Evolutionary conservation across 2,113 vertebrate genomes (phyloP).

Genomic region (Talpa occidentalis): DNA sequence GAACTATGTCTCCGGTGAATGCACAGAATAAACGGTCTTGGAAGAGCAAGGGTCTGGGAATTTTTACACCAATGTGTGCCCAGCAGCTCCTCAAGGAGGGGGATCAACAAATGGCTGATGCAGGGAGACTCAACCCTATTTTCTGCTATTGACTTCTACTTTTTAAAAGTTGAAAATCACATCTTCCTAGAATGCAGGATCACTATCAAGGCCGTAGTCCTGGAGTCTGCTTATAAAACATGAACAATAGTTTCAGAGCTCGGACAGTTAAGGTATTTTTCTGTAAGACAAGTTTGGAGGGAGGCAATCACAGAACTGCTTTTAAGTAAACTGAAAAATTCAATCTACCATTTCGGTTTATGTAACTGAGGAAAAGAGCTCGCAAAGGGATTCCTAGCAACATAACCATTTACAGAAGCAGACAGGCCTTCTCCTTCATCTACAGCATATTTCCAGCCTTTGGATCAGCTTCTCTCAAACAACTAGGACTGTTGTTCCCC

Average conservation of each 20-base stretch:
- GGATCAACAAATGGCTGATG: background rate
- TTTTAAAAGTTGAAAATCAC: background rate
- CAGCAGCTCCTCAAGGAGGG: background rate
- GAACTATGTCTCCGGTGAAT: accelerated
- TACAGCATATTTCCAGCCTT: background rate
- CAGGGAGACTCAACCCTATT: background rate
- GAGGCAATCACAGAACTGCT: background rate
- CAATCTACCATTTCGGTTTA: background rate
- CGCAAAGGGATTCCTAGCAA: background rate
- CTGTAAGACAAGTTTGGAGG: background rate
- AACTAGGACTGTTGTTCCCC: background rate
- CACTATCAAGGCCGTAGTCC: background rate
- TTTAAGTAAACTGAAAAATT: background rate
- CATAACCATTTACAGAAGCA: background rate
- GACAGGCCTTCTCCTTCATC: background rate
- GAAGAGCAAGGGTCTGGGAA: background rate
- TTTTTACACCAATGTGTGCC: background rate
- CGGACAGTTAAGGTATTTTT: background rate
- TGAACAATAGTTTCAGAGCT: background rate
- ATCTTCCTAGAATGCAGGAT: background rate
- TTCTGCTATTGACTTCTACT: background rate
- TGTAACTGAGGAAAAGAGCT: no score
- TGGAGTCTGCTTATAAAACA: background rate
- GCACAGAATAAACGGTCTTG: background rate
- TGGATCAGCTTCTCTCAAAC: background rate